Conservation (phyloP, 2,113 vertebrate genomes). For the Vicugna pacos region DNA sequence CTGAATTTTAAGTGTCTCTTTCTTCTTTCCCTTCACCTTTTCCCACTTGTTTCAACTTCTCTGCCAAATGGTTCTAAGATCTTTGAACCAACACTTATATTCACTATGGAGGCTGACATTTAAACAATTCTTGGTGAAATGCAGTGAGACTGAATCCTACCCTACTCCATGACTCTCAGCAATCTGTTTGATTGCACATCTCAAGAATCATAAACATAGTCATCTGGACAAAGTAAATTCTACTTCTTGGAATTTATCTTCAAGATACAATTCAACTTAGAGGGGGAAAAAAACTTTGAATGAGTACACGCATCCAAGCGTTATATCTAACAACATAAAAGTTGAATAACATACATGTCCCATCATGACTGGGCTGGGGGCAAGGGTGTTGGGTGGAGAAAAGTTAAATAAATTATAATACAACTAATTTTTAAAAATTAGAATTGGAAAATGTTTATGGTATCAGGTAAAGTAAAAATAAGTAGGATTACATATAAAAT, state of each 20-base stretch:
- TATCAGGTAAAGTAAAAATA: conserved; percentile 29
- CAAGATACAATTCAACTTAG: background rate
- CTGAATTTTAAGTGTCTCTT: conserved; percentile 2
- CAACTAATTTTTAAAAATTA: background rate
- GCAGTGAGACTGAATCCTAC: background rate
- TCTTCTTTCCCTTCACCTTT: conserved; percentile 1
- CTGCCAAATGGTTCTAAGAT: background rate
- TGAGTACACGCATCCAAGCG: background rate
- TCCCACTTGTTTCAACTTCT: background rate
- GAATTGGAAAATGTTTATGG: conserved; percentile 21
- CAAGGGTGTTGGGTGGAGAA: background rate
- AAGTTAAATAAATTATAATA: background rate
- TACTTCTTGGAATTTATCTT: conserved; percentile 61
- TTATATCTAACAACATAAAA: background rate
- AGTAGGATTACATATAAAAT: background rate
- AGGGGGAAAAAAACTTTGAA: background rate
- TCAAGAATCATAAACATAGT: conserved; percentile 27
- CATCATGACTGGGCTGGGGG: background rate
- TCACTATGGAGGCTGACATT: background rate
- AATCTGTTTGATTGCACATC: background rate
- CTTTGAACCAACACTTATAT: conserved; percentile 1
- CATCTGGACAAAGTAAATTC: conserved; percentile 36
- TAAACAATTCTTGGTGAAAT: conserved; percentile 55
- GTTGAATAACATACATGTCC: background rate
- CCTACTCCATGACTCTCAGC: background rate